Evolutionary conservation across 2,888 invertebrate genomes (phyloP).

Genomic region (Rhopalosiphum nymphaeae): DNA sequence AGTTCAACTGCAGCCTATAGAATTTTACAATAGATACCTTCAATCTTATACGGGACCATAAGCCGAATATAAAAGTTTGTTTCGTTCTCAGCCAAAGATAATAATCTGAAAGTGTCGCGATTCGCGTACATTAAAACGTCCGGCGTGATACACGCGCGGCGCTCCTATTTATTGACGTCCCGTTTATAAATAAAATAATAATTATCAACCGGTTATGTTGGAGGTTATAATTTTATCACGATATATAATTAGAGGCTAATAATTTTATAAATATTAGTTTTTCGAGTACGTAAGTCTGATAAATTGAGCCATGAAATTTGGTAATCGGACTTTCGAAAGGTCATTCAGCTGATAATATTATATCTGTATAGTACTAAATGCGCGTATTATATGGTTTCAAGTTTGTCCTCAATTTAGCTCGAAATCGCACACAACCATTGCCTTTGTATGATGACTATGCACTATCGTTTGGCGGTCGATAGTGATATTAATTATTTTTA

Average conservation of each 20-base stretch:
- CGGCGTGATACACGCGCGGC: neutral
- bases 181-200: neutral
- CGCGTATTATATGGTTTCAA: neutral
- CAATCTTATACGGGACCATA: neutral
- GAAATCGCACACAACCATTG: neutral
- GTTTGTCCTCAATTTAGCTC: neutral
- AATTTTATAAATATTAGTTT: neutral
- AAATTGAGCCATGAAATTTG: neutral
- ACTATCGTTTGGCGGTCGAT: neutral
- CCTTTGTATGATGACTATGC: neutral
- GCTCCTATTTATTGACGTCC: neutral
- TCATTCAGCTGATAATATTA: neutral
- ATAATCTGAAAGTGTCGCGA: neutral
- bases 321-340: neutral
- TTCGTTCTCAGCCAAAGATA: neutral
- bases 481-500: neutral
- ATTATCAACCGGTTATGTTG: slow-evolving; percentile 5
- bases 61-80: neutral
- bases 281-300: neutral
- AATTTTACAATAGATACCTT: neutral
- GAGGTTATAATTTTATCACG: neutral
- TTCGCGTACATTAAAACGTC: neutral
- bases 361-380: neutral
- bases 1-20: neutral
- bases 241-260: neutral